phyloP scores from a whole-genome alignment of 2,113 vertebrate genomes.

The Oryctolagus cuniculus region mOryCun1.1 NC_091436.1:158984501-158985000 shows the following conservation, averaged over 20 bases:
- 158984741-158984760: neutral
- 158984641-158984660: neutral
- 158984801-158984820: neutral
- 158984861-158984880: neutral
- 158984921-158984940: slow-evolving; percentile 38
- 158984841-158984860: neutral
- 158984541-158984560: neutral
- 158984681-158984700: neutral
- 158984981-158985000: neutral
- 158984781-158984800: neutral
- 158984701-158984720: neutral
- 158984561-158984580: rapidly evolving
- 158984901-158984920: slow-evolving; percentile 8
- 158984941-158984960: neutral
- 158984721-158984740: neutral
- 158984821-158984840: neutral
- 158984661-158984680: neutral
- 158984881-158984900: neutral
- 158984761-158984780: neutral
- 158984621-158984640: slow-evolving; percentile 27
- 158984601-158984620: neutral
- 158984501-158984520: slow-evolving; percentile 72
- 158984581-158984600: neutral
- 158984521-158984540: neutral
- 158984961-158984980: neutral